Percentiles rank a stretch among this genome's conserved stretches.
Conservation (phyloP, 2,888 invertebrate species). For the Macaria liturata region DNA sequence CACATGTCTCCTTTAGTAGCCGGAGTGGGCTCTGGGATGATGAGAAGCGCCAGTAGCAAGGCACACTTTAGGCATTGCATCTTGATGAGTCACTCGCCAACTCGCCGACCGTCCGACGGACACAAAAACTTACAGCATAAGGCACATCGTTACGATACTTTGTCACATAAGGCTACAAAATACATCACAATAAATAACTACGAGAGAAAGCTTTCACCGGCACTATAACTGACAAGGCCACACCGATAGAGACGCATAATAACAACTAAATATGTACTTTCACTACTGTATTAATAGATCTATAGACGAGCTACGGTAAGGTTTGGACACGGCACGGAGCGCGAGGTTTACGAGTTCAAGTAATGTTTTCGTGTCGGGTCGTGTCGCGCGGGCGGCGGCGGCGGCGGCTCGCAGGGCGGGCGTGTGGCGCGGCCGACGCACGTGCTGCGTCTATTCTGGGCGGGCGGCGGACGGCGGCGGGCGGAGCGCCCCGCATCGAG, state of each 20-base stretch:
- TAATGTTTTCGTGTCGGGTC: slow-evolving; percentile 31
- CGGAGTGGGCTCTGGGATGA: slow-evolving; percentile 63
- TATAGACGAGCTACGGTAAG: slow-evolving; percentile 47
- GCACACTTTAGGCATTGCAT: slow-evolving; percentile 62
- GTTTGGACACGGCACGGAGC: slow-evolving; percentile 38
- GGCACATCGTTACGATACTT: slow-evolving; percentile 71
- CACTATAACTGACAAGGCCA: slow-evolving; percentile 68
- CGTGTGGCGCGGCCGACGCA: slow-evolving; percentile 75
- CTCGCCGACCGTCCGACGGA: slow-evolving; percentile 38
- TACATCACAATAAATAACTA: slow-evolving; percentile 44
- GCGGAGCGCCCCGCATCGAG: slow-evolving; percentile 67
- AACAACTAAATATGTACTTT: slow-evolving; percentile 61
- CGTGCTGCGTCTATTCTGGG: slow-evolving; percentile 82
- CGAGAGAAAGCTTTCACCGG: slow-evolving; percentile 54
- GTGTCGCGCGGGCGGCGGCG: slow-evolving; percentile 39
- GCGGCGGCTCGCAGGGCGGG: slow-evolving; percentile 37
- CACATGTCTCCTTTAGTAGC: slow-evolving; percentile 67
- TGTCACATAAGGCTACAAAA: slow-evolving; percentile 55
- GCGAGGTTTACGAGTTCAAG: slow-evolving; percentile 44
- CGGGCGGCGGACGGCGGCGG: slow-evolving; percentile 56
- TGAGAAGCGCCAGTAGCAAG: slow-evolving; percentile 57
- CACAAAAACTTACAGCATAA: slow-evolving; percentile 61
- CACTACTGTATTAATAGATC: slow-evolving; percentile 45
- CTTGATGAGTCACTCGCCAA: slow-evolving; percentile 60
- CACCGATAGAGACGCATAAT: slow-evolving; percentile 59